Conservation (phyloP, 2,113 vertebrate genomes). For the Sander lucioperca region DNA sequence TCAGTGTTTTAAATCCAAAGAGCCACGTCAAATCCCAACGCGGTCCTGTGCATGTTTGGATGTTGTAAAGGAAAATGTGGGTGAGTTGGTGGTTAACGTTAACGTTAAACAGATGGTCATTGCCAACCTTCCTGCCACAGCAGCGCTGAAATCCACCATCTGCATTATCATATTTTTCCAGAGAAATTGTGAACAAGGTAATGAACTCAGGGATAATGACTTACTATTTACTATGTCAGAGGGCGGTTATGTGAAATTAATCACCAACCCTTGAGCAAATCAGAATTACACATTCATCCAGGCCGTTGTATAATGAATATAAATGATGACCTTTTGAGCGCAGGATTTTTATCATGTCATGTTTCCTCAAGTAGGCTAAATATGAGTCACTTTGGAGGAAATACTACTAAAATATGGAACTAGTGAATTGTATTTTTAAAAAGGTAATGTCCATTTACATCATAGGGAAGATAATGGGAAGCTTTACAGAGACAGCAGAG, state of each 20-base stretch:
- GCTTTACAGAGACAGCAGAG: neutral
- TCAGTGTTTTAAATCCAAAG: neutral
- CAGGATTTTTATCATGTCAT: constrained; percentile 27
- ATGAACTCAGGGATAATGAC: constrained; percentile 21
- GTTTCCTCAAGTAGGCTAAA: constrained; percentile 37
- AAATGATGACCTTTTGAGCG: constrained; percentile 65
- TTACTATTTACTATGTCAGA: constrained; percentile 22
- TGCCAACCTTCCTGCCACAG: too few species aligned
- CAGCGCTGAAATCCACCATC: too few species aligned
- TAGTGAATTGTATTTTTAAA: constrained; percentile 4
- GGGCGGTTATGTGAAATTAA: constrained; percentile 64
- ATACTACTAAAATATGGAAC: constrained; percentile 16
- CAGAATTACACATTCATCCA: constrained; percentile 61
- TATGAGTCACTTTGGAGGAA: constrained; percentile 38
- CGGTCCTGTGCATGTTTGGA: too few species aligned
- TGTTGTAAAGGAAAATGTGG: too few species aligned
- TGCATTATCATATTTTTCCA: neutral
- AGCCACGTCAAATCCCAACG: neutral
- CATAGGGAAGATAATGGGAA: neutral
- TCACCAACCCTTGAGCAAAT: constrained; percentile 66
- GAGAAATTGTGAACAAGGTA: constrained; percentile 1
- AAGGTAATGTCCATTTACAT: constrained; percentile 7
- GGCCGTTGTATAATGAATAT: constrained; percentile 69
- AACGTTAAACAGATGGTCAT: too few species aligned
- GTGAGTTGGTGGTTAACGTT: too few species aligned